Evolutionary conservation across 2,888 invertebrate species (phyloP).

Genomic region (Stictocephala bisonia): DNA sequence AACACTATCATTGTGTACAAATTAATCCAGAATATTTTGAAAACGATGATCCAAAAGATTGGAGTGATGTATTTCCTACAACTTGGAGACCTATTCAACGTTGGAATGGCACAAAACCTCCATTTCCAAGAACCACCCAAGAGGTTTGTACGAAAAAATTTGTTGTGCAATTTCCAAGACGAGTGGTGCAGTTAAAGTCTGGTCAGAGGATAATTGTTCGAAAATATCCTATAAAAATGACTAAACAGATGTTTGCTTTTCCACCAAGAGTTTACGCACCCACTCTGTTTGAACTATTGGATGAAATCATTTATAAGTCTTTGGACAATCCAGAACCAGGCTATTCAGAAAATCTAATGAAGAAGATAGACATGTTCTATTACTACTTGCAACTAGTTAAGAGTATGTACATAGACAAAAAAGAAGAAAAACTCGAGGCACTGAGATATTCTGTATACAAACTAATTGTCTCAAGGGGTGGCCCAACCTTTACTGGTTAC

Average conservation of each 20-base stretch:
- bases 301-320: slow-evolving; percentile 14
- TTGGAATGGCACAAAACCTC: slow-evolving; percentile 26
- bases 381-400: slow-evolving; percentile 22
- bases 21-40: too few species aligned
- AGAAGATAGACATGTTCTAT: not conserved
- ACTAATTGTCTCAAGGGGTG: slow-evolving; percentile 16
- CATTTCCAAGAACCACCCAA: slow-evolving; percentile 14
- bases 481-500: slow-evolving; percentile 19
- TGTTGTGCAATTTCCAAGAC: slow-evolving; percentile 3
- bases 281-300: slow-evolving; percentile 10
- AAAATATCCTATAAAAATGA: not conserved
- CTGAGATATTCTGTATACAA: not conserved
- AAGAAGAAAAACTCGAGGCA: not conserved
- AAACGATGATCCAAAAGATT: too few species aligned
- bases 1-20: too few species aligned
- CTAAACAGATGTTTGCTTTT: not conserved
- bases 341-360: not conserved
- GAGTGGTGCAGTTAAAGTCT: not conserved
- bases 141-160: not conserved
- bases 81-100: not conserved
- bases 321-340: slow-evolving; percentile 3
- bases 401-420: slow-evolving; percentile 19
- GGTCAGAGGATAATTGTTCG: not conserved
- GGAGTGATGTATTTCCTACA: too few species aligned
- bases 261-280: not conserved